A percentile compares a stretch with the other conserved stretches of the same genome.
phyloP scores from a whole-genome alignment of 2,888 invertebrate species.

The Saturnia pavonia region DNA sequence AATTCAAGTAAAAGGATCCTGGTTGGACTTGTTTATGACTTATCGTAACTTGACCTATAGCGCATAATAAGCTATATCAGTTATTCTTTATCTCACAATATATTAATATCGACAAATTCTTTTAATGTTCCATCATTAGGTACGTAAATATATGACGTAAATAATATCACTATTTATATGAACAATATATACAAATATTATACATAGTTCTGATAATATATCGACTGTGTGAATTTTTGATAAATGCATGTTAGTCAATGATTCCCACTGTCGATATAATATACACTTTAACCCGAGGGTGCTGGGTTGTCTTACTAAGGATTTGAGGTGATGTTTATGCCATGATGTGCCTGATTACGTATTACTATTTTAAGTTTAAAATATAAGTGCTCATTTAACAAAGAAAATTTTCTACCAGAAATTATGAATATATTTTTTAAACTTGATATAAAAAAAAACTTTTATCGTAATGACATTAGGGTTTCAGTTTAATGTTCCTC shows the following conservation, averaged over 20 bases:
- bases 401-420: no score
- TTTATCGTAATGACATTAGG: conserved; percentile 5
- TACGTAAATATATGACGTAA: not conserved
- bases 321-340: conserved; percentile 38
- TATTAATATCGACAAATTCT: not conserved
- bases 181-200: not conserved
- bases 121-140: no score
- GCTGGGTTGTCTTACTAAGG: not conserved
- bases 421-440: no score
- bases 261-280: not conserved
- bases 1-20: not conserved
- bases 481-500: conserved; percentile 1
- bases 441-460: not conserved
- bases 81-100: not conserved
- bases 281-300: not conserved
- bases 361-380: conserved; percentile 31
- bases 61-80: not conserved
- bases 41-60: not conserved
- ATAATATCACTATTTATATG: not conserved
- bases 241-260: not conserved
- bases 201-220: not conserved
- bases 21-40: no score
- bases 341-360: conserved; percentile 62
- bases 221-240: no score
- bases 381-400: conserved; percentile 16